Conservation (phyloP, 2,113 vertebrate genomes). For the Hystrix cristata region DNA sequence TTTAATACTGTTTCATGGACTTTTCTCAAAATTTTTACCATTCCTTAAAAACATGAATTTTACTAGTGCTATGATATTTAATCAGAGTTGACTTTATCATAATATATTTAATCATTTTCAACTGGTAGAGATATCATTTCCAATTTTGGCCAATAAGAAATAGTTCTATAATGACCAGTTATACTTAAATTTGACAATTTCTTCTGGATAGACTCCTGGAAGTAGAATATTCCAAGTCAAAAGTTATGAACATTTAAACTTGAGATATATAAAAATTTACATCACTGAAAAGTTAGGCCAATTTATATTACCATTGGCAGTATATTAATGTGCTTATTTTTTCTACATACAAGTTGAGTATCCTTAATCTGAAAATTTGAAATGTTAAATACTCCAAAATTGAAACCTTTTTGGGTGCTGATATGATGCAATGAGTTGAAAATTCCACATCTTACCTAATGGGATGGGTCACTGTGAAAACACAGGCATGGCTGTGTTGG, state of each 20-base stretch:
- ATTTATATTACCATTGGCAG: slow-evolving; percentile 4
- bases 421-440: background rate
- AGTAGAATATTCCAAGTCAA: slow-evolving; percentile 54
- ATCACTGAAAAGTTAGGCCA: background rate
- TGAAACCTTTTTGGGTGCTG: background rate
- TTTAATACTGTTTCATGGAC: slow-evolving; percentile 39
- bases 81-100: background rate
- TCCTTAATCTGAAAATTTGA: background rate
- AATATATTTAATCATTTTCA: slow-evolving; percentile 42
- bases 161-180: slow-evolving; percentile 2
- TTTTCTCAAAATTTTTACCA: slow-evolving; percentile 24
- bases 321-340: slow-evolving; percentile 48
- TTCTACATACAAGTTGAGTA: background rate
- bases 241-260: slow-evolving; percentile 52
- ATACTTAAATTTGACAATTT: slow-evolving; percentile 56
- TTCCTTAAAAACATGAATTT: slow-evolving; percentile 60
- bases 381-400: background rate
- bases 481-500: background rate
- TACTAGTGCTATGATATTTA: slow-evolving; percentile 48
- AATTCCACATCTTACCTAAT: background rate
- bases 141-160: slow-evolving; percentile 19
- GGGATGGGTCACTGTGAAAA: background rate
- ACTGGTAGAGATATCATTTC: slow-evolving; percentile 24
- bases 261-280: slow-evolving; percentile 51
- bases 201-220: slow-evolving; percentile 12